phyloP scores from a whole-genome alignment of 2,113 vertebrate genomes.

The Stegostoma tigrinum region DNA sequence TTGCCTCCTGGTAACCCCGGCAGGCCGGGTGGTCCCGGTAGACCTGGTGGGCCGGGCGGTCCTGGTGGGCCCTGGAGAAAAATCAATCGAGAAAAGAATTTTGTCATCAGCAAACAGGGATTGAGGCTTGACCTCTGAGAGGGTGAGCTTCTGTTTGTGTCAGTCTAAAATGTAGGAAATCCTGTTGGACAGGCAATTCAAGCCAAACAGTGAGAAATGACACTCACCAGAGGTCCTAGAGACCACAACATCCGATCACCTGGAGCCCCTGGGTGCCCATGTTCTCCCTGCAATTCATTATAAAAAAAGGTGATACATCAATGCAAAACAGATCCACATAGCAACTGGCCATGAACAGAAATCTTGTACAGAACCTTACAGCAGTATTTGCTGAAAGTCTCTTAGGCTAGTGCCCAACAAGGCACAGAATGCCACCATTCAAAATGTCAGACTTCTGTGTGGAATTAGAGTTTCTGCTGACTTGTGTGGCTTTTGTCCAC shows the following conservation, averaged over 20 bases:
- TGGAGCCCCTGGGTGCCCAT: background rate
- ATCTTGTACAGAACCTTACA: background rate
- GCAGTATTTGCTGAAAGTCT: background rate
- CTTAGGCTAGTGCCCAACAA: background rate
- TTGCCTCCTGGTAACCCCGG: slow-evolving; percentile 68
- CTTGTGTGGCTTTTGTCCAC: background rate
- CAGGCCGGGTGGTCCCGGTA: slow-evolving; percentile 76
- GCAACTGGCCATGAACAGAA: too few relatives aligned
- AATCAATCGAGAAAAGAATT: background rate
- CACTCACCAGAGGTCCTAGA: background rate
- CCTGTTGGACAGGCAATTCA: too few relatives aligned
- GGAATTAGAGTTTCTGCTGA: background rate
- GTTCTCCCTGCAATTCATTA: background rate
- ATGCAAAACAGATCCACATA: background rate
- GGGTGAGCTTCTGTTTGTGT: background rate
- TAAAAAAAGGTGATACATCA: too few relatives aligned
- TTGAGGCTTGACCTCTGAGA: background rate
- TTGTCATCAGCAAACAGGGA: background rate
- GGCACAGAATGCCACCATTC: background rate
- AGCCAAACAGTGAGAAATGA: too few relatives aligned
- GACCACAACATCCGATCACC: background rate
- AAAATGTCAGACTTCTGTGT: background rate
- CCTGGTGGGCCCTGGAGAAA: slow-evolving; percentile 72
- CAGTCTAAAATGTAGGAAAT: background rate
- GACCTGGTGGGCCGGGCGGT: slow-evolving; percentile 69